Evolutionary conservation across 1,140 invertebrate species (phyloP), one percentile per base, ranked within the genome.

Genomic region (Triops cancriformis): DNA sequence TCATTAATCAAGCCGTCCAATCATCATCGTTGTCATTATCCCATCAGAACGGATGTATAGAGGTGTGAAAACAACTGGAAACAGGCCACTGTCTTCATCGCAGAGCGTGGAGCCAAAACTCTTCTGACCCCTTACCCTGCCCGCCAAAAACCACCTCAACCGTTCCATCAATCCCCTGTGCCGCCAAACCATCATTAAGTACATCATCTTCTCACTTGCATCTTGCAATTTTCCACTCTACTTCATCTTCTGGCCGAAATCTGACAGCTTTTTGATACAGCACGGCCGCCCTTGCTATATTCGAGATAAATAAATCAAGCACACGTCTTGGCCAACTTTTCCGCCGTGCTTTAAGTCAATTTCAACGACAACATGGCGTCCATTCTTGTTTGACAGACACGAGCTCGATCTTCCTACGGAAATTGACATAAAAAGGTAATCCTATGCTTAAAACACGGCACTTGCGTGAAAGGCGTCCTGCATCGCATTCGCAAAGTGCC

Each of bases 21-120:
- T 64, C 51, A 64, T 64, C 51, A 64, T 64, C 51, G 51, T 64
- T 37, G 51, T 64, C 51, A 64, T 64, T 64, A 64, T 64, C 51
- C 51, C 51, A 64, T 23, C 51, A 64, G 51, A 64, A 64, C 51
- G 51, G 51, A 64, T 64, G 45, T 64, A 23, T 23, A 18, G 51
- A 64, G 51, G 51, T 64, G 51, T 64, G 51, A 64, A 64, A 64
- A 64, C 51, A 64, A 64, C 51, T 64, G 51, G 51, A 64, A 64
- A 64, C 51, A 64, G 51, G 51, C 51, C 51, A 64, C 51, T 64
- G 51, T 64, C 51, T 64, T 64, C 10, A n/a, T 64, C 51, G 51
- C 23, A 64, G 10, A 64, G 14, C 31, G 31, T 37, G 31, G 31
- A 37, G 31, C 31, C 31, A 37, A 64, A n/a, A 64, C 6, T 5